phyloP scores from a whole-genome alignment of 2,797 vertebrate species.

The Pseudotriccus pelzelni region DNA sequence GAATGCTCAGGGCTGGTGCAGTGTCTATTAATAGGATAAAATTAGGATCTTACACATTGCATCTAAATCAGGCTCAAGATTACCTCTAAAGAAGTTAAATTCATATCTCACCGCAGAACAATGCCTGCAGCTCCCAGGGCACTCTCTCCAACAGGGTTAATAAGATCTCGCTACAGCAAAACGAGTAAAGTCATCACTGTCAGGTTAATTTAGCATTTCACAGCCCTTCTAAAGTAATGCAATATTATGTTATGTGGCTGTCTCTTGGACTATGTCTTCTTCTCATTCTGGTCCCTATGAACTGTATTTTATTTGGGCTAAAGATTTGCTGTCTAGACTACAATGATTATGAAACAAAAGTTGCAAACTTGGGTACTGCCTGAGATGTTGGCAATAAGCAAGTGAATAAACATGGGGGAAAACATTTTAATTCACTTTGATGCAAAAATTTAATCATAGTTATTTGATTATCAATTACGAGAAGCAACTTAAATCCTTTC shows the following conservation, averaged over 20 bases:
- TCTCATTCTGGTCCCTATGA: not conserved
- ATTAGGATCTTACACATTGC: not conserved
- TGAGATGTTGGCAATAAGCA: not conserved
- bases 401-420: not conserved
- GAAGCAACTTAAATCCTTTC: not conserved
- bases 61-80: constrained; percentile 16
- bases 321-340: not conserved
- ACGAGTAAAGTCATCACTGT: constrained; percentile 6
- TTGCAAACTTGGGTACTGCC: not conserved
- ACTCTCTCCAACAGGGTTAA: constrained; percentile 81
- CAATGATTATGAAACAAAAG: not conserved
- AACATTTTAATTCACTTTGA: not conserved
- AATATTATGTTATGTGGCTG: not conserved
- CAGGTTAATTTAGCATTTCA: not conserved
- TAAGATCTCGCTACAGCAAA: constrained; percentile 78
- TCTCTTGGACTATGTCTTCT: not conserved
- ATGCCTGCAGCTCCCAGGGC: constrained; percentile 81
- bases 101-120: constrained; percentile 83
- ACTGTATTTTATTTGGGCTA: not conserved
- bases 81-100: constrained; percentile 83
- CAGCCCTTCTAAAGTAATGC: not conserved
- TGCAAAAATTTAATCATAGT: not conserved
- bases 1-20: not conserved
- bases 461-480: not conserved
- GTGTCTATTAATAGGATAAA: not conserved